Evolutionary conservation across 1,140 invertebrate species (phyloP), one percentile per base, ranked within the genome.

Genomic region (Heliothis subflexa): DNA sequence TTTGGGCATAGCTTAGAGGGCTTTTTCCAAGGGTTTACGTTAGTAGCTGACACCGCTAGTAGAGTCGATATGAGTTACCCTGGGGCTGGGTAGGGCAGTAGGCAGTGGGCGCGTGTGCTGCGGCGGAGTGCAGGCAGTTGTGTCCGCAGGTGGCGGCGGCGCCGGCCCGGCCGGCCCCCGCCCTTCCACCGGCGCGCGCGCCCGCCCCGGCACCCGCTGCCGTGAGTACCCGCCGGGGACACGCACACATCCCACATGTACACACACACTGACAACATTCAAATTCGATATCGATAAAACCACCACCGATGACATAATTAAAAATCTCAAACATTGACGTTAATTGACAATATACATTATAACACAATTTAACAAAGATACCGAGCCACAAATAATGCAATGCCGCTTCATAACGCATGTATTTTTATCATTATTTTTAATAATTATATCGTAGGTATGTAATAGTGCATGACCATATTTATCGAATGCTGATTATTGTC

Each of bases 101-200:
- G 25, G 49, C 18, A 5, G 55, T 40, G 76, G 72, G 10, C 47
- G 49, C 55, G 73, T 40, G 66, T 18, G 59, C 25, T 13, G 61
- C 70, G 62, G 80, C 25, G 7, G 33, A 40, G 33, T 40, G 33
- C 33, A 28, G 78, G 61, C 50, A 33, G 21, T 86, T 85, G 84
- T 88, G 84, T 84, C 86, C 85, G 88, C 89, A 90, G 88, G 88
- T 87, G 85, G 88, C 86, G 89, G 85, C 87, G 87, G 72, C 86
- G 89, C 82, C 87, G 89, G 86, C 81, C 68, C 81, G 82, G 82
- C 71, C 85, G 87, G 82, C 79, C 88, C 81, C 88, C 91, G 93
- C 95, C 93, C 94, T 95, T 89, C 95, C 95, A 89, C 94, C 95
- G 78, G 86, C 95, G 85, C 95, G 94, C 85, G 68, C 75, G 81